phyloP scores from a whole-genome alignment of 1,140 invertebrate species.

The Papilio helenus region DNA sequence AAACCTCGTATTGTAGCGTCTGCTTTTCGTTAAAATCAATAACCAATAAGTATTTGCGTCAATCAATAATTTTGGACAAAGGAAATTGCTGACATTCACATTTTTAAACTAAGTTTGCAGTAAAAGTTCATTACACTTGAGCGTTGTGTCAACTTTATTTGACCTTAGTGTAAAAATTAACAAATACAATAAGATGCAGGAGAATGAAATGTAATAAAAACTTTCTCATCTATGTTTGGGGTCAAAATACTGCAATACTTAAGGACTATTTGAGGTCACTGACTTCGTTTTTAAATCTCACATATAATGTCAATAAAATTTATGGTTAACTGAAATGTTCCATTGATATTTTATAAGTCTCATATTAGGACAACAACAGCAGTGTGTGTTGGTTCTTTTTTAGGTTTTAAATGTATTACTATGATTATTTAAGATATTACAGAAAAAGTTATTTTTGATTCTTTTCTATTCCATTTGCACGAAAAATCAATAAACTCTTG shows the following conservation, averaged over 20 bases:
- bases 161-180: background rate
- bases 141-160: background rate
- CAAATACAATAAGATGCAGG: background rate
- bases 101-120: background rate
- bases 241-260: background rate
- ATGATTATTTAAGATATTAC: background rate
- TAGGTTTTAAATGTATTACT: background rate
- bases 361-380: background rate
- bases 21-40: background rate
- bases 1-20: no score
- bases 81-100: background rate
- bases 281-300: background rate
- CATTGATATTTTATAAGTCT: background rate
- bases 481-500: background rate
- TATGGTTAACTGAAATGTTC: background rate
- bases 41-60: background rate
- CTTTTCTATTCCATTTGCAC: background rate
- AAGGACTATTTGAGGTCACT: slow-evolving; percentile 2
- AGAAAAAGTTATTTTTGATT: no score
- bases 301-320: background rate
- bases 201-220: background rate
- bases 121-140: slow-evolving; percentile 14
- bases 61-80: background rate
- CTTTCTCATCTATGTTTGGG: background rate
- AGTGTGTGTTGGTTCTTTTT: background rate